These are phyloP conservation scores for Pangasianodon gigas DNA, from an alignment of 2,113 vertebrate genomes.

Conservation along the genomic window DNA sequence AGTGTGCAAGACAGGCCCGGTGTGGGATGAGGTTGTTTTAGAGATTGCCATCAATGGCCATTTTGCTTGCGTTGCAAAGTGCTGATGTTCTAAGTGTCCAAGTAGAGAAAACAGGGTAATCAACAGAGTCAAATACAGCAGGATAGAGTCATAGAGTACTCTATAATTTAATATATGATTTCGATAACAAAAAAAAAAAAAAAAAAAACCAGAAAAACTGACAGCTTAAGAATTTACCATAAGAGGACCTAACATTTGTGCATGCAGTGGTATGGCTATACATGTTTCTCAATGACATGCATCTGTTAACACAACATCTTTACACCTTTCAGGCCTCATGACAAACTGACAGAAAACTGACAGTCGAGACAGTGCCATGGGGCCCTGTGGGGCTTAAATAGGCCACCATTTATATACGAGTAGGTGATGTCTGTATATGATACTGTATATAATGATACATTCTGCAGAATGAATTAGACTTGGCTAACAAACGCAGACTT, in stretches of 20 bases:
- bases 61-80: constrained; percentile 17
- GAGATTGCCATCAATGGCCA: constrained; percentile 48
- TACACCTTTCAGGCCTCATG: constrained; percentile 36
- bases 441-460: constrained; percentile 35
- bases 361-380: constrained; percentile 37
- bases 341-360: constrained; percentile 45
- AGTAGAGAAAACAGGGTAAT: background rate
- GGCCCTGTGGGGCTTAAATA: constrained; percentile 33
- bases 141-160: background rate
- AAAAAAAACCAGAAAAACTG: background rate
- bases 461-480: constrained; percentile 9
- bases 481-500: background rate
- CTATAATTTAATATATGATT: background rate
- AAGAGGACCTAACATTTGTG: background rate
- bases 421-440: constrained; percentile 41
- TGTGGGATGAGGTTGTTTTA: constrained; percentile 49
- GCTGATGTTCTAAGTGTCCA: background rate
- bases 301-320: constrained; percentile 44
- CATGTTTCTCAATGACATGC: constrained; percentile 22
- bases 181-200: no score
- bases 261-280: background rate
- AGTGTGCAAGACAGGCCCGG: constrained; percentile 43
- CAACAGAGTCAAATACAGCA: background rate
- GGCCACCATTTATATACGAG: constrained; percentile 16
- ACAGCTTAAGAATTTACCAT: background rate